These are phyloP conservation scores for Aix galericulata DNA, from an alignment of 2,113 vertebrate species.

Conservation along the genomic window DNA sequence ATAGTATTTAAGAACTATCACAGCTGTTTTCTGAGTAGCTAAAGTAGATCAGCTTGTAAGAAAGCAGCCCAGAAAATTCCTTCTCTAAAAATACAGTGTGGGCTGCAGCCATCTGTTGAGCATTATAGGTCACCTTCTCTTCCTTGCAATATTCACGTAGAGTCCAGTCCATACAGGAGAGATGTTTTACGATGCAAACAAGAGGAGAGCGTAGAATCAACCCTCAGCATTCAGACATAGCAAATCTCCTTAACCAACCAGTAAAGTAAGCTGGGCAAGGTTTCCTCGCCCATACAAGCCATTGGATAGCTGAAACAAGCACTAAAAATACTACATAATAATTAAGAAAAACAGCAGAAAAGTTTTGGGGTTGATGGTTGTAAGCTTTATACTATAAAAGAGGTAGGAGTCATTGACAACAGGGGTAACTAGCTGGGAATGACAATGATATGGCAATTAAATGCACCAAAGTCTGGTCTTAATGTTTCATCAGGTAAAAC, in stretches of 20 bases:
- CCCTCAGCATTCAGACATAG: not conserved
- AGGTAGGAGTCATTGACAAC: not conserved
- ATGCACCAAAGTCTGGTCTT: not conserved
- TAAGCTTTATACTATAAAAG: not conserved
- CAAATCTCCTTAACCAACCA: not conserved
- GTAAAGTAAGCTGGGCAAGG: not conserved
- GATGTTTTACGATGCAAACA: not conserved
- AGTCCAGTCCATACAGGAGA: not conserved
- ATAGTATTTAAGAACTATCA: constrained; percentile 27
- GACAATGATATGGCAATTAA: not conserved
- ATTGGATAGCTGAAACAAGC: not conserved
- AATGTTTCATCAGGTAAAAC: not conserved
- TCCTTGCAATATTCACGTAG: not conserved
- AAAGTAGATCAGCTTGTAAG: constrained; percentile 53
- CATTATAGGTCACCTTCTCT: constrained; percentile 1
- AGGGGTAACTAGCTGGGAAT: not conserved
- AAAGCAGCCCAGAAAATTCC: not conserved
- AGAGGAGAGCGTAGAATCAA: not conserved
- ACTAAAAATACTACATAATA: not conserved
- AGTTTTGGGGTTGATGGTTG: not conserved
- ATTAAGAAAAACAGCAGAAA: not conserved
- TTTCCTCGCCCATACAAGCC: not conserved
- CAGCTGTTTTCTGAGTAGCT: constrained; percentile 54
- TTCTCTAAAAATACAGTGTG: not conserved
- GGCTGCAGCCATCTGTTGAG: constrained; percentile 59